These are phyloP conservation scores for Tinamus major DNA, from an alignment of 2,797 vertebrate genomes.

Conservation along the genomic window DNA sequence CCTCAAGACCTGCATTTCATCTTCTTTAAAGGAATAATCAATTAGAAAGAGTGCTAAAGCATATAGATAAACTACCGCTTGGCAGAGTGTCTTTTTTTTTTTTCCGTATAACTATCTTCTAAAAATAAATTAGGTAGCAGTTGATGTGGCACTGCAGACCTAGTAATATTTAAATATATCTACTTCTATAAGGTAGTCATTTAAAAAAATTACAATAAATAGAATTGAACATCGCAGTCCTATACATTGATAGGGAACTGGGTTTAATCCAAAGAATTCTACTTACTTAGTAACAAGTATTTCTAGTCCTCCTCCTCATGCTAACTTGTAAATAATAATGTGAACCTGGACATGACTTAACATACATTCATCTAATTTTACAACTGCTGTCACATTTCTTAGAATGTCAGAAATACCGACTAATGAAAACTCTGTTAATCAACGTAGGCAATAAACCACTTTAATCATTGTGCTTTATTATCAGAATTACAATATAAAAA, in stretches of 20 bases:
- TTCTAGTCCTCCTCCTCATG: background rate
- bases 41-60: background rate
- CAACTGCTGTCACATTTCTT: background rate
- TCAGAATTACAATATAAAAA: background rate
- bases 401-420: background rate
- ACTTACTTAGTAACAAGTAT: background rate
- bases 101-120: background rate
- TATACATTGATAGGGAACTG: background rate
- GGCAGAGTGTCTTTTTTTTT: background rate
- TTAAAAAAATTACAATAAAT: background rate
- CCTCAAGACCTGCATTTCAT: background rate
- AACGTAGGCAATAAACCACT: background rate
- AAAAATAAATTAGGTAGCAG: background rate
- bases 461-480: background rate
- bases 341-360: background rate
- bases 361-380: background rate
- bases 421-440: background rate
- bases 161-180: background rate
- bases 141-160: background rate
- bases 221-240: background rate
- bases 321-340: background rate
- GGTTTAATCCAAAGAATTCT: background rate
- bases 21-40: background rate
- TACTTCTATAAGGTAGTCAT: background rate
- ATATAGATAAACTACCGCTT: background rate